Evolutionary conservation across 2,797 vertebrate genomes (phyloP).

Genomic region (Chelonia mydas): DNA sequence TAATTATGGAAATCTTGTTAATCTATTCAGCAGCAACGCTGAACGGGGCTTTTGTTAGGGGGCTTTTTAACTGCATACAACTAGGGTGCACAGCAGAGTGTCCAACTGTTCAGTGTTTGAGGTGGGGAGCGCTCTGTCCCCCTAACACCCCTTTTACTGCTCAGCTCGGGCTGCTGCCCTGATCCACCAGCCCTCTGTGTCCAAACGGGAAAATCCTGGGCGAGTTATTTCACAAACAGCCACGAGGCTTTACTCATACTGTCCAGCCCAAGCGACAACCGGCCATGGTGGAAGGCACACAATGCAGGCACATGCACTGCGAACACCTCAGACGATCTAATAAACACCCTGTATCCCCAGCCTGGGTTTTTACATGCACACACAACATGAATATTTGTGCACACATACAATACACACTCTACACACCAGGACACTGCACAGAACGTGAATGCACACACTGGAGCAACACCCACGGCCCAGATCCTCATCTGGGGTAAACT

Average conservation of each 20-base stretch:
- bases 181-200: constrained; percentile 5
- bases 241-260: neutral
- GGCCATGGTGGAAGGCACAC: neutral
- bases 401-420: neutral
- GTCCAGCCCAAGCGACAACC: neutral
- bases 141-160: constrained; percentile 31
- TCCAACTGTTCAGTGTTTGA: constrained; percentile 70
- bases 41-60: constrained; percentile 80
- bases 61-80: constrained; percentile 49
- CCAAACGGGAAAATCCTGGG: neutral
- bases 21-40: constrained; percentile 93
- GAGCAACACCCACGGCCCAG: neutral
- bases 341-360: neutral
- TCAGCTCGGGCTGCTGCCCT: neutral
- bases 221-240: neutral
- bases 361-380: neutral
- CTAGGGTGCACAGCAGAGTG: constrained; percentile 50
- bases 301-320: neutral
- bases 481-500: neutral
- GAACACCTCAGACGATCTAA: neutral
- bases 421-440: neutral
- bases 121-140: constrained; percentile 24
- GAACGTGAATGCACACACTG: neutral
- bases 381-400: neutral
- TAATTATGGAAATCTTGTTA: constrained; percentile 99